Conservation (phyloP, 2,888 invertebrate species). For the Phengaris alcon region DNA sequence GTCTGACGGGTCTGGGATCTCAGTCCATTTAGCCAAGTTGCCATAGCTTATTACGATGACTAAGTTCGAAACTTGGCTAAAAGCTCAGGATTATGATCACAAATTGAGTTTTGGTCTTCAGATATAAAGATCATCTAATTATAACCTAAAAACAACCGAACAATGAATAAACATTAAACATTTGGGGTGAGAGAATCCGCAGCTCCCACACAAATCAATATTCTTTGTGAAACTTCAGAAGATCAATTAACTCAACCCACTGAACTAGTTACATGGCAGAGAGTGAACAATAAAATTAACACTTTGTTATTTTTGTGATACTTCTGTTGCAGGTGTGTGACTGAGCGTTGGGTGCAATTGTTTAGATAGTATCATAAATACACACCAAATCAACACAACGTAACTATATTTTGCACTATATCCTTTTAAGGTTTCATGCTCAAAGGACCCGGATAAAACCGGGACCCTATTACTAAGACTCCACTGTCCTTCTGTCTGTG, state of each 20-base stretch:
- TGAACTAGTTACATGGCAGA: slow-evolving; percentile 13
- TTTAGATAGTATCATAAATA: neutral
- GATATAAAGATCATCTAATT: neutral
- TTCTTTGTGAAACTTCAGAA: slow-evolving; percentile 22
- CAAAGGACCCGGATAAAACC: too few species aligned
- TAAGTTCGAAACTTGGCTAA: too few species aligned
- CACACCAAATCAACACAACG: too few species aligned
- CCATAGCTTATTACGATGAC: too few species aligned
- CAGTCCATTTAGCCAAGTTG: too few species aligned
- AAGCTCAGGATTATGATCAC: too few species aligned
- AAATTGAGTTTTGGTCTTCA: too few species aligned
- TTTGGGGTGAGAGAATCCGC: slow-evolving; percentile 17
- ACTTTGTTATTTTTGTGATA: neutral
- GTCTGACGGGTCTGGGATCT: too few species aligned
- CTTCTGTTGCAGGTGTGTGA: neutral
- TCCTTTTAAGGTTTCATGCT: too few species aligned
- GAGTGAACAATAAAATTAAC: slow-evolving; percentile 27
- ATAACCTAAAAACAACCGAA: neutral
- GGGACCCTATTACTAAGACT: too few species aligned
- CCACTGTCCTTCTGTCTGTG: too few species aligned
- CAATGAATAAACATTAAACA: neutral
- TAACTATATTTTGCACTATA: too few species aligned
- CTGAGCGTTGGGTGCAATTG: neutral
- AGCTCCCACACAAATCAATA: slow-evolving; percentile 24
- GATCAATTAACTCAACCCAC: slow-evolving; percentile 22